These are phyloP conservation scores for Synanthedon vespiformis DNA, from an alignment of 2,888 invertebrate species.

Conservation along the genomic window DNA sequence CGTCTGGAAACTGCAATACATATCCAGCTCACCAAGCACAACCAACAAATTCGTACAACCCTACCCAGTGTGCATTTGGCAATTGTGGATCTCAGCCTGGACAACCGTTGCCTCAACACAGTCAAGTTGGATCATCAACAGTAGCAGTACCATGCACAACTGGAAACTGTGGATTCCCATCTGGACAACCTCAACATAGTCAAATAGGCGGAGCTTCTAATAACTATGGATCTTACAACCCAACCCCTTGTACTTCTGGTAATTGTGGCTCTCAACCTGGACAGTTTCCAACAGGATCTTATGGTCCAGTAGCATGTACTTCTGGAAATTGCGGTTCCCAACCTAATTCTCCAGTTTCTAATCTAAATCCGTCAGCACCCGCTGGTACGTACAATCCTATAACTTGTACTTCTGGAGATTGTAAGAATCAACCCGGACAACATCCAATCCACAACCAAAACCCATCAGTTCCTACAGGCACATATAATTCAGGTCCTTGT, in stretches of 20 bases:
- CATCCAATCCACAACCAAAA: not conserved
- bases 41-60: not conserved
- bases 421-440: not conserved
- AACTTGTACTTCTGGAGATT: not conserved
- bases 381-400: not conserved
- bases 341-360: not conserved
- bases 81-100: conserved; percentile 6
- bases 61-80: conserved; percentile 3
- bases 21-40: not conserved
- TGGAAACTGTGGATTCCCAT: conserved; percentile 2
- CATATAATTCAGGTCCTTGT: not conserved
- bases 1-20: conserved; percentile 7
- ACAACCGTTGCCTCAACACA: conserved; percentile 2
- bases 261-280: not conserved
- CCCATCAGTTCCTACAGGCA: not conserved
- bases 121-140: conserved; percentile 1
- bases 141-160: conserved; percentile 1
- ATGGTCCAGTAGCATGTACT: not conserved
- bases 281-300: not conserved
- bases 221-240: not conserved
- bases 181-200: not conserved
- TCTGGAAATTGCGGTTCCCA: conserved; percentile 9
- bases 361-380: not conserved
- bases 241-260: conserved; percentile 2
- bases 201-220: not conserved